These are phyloP conservation scores for fruit fly (Drosophila melanogaster) DNA, from an alignment of 1,140 invertebrate genomes.

Conservation along the genomic window DNA sequence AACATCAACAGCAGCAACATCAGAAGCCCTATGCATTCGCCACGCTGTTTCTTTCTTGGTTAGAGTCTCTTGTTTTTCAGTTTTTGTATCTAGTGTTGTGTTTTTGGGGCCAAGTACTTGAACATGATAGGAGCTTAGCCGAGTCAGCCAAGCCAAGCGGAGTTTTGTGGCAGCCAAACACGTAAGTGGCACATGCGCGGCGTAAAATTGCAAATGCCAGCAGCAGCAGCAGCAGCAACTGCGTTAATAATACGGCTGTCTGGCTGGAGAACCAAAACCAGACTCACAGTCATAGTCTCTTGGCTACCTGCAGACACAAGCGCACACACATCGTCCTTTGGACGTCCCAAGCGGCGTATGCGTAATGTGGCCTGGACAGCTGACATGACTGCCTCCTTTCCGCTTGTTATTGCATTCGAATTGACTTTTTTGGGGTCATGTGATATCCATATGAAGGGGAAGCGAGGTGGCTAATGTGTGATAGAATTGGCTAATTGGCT, in stretches of 20 bases:
- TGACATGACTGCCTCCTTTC: conserved; percentile 37
- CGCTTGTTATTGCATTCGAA: conserved; percentile 30
- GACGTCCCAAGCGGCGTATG: conserved; percentile 67
- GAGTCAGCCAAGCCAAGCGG: conserved; percentile 60
- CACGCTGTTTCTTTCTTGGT: conserved; percentile 38
- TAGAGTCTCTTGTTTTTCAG: conserved; percentile 31
- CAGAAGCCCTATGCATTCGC: conserved; percentile 66
- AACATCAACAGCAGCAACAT: conserved; percentile 35
- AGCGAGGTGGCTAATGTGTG: conserved; percentile 15
- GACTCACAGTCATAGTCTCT: conserved; percentile 24
- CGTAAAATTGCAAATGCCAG: conserved; percentile 69
- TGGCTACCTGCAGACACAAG: conserved; percentile 46
- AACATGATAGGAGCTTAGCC: conserved; percentile 78
- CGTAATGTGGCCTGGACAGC: conserved; percentile 60
- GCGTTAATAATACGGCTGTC: conserved; percentile 80
- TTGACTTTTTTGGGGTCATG: conserved; percentile 30
- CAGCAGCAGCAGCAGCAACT: conserved; percentile 39
- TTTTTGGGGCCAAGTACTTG: conserved; percentile 77
- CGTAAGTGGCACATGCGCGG: conserved; percentile 77
- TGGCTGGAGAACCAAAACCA: conserved; percentile 44
- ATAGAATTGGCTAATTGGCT: no score
- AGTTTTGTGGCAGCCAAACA: conserved; percentile 68
- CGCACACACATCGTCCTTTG: conserved; percentile 32
- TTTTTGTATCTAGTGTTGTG: conserved; percentile 17
- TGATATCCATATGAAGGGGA: conserved; percentile 5